Evolutionary conservation across 2,888 invertebrate species (phyloP), one percentile per base, ranked within the genome.

Genomic region (Unio pictorum): DNA sequence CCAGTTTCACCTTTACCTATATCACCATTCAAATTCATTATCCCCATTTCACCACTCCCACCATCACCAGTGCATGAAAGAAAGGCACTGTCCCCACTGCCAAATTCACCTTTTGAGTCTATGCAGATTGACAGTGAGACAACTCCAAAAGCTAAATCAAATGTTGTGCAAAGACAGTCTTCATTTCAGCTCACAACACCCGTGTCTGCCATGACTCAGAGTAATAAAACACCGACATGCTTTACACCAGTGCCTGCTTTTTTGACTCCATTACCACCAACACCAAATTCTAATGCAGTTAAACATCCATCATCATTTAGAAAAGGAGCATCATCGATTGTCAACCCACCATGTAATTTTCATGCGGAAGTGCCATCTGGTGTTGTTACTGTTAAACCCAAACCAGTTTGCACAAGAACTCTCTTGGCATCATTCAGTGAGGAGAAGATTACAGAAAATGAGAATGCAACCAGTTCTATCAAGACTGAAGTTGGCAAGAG

Each of bases 11-110:
- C 81, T 1, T 69, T 81, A 26, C 73, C 79, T 45, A 74, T 79
- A 1, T 83, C 83, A 55, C 81, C 81, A 67, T 81, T 81, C 75
- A 74, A 79, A 28, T 78, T 81, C 59, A 66, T 78, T 11, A 68
- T 69, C 23, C 79, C 78, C 17, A 68, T 82, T 26, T 83, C 83
- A 18, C 83, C 83, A n/a, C 72, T 83, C 18, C 83, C 83, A 20
- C 80, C 81, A 54, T 81, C 83, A 28, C 83, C 83, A 15, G 66
- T 72, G 1, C 62, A 64, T 56, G 68, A 72, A 4, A 65, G 68
- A 17, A 72, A 66, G 30, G 75, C 79, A 15, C 65, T 79, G 17
- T 80, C 80, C 20, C 78, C 81, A 28, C 62, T 70, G 30, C 71
- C 72, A 54, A 68, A 69, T 66, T 67, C 69, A 20, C 67, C 64